phyloP scores from a whole-genome alignment of 2,113 vertebrate genomes.

The Anhinga rufa region DNA sequence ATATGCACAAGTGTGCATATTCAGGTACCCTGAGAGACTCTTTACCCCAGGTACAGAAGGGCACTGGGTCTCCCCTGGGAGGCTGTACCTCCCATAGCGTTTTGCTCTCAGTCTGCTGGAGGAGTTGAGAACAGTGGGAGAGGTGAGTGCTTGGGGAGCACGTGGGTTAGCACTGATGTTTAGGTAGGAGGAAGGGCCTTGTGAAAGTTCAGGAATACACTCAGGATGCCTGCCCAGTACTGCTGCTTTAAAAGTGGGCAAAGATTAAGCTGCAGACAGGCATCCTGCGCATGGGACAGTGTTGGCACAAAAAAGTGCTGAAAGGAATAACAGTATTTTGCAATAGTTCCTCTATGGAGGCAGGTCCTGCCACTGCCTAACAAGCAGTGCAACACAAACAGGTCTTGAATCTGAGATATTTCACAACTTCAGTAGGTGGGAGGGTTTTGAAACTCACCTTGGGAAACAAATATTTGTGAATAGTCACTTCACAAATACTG shows the following conservation, averaged over 20 bases:
- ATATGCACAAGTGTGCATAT: too few species aligned
- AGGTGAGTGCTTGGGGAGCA: not conserved
- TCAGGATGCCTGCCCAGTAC: not conserved
- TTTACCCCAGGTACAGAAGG: not conserved
- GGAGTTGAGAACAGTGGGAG: not conserved
- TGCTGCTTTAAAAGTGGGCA: not conserved
- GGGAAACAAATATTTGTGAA: not conserved
- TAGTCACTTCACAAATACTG: not conserved
- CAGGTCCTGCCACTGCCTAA: not conserved
- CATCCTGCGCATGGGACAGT: not conserved
- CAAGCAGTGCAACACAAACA: not conserved
- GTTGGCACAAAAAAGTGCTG: not conserved
- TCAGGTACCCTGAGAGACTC: not conserved
- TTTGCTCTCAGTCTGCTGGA: not conserved
- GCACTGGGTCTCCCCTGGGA: not conserved
- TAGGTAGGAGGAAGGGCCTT: not conserved
- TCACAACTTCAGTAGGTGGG: not conserved
- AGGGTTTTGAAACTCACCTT: not conserved
- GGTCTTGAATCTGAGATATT: not conserved
- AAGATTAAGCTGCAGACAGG: not conserved
- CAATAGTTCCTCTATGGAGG: not conserved
- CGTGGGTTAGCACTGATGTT: fast-evolving
- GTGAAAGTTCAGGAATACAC: not conserved
- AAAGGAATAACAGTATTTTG: not conserved
- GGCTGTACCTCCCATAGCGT: fast-evolving